Evolutionary conservation across 2,888 invertebrate species (phyloP), one percentile per base, ranked within the genome.

Genomic region (Corythucha ciliata): DNA sequence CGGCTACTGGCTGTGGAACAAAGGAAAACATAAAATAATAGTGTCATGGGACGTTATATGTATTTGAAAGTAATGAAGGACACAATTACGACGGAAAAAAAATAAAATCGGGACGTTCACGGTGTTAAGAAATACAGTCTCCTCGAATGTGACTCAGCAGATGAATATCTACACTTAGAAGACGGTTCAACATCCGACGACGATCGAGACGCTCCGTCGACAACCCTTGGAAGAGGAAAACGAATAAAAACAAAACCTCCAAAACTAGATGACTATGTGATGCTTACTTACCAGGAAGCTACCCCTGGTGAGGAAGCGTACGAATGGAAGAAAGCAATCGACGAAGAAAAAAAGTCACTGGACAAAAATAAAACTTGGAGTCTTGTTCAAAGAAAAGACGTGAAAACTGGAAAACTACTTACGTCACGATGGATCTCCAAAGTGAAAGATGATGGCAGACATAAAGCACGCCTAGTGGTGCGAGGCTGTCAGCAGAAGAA

Each of bases 401-500:
- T 34, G 4, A 20, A 41, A 6, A 33, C 20, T 10, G 18, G 16
- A 10, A 46, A 33, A 46, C 26, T 59, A 2, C 56, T 62, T 5
- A 55, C 58, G 0, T 59, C 57, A 20, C 62, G 60, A 37, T 64
- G 63, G 63, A 58, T 62, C 0, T 63, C 60, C 39, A 60, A 58
- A 51, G 48, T 54, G 5, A 60, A 57, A 36, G 32, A 57, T 10
- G 45, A 57, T 16, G 34, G 45, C 2, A 51, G 45, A 21, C 60
- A 51, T 26, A 61, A 61, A 42, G 61, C 63, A 2, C 52, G 62
- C 37, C 47, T 63, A 2, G 61, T 63, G 2, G 61, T 58, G 5
- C 45, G 57, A 44, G 61, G 60, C 2, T 65, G 50, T 34, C 59
- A 57, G 41, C 63, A 59, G 56, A 56, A 60, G 37, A 56, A 54